These are phyloP conservation scores for Gopherus evgoodei DNA, from an alignment of 2,113 vertebrate genomes.

Conservation along the genomic window DNA sequence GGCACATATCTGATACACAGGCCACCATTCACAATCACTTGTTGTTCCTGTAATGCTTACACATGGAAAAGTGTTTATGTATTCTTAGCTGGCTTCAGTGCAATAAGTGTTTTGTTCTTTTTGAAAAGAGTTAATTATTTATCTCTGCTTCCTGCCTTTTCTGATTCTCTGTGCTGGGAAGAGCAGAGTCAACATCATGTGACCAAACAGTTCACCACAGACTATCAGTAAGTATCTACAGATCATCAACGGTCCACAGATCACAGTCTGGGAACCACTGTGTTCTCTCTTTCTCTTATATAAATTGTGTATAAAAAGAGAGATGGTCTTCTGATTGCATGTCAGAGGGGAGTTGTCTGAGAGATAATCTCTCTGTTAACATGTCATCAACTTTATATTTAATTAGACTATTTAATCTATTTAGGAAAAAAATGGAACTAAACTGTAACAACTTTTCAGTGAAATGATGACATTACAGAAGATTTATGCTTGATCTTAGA, in stretches of 20 bases:
- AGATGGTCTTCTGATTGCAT: background rate
- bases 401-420: background rate
- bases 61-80: background rate
- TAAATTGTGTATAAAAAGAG: no score
- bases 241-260: no score
- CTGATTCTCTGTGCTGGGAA: fast-evolving
- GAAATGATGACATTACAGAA: background rate
- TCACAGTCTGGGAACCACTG: fast-evolving
- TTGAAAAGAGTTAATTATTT: background rate
- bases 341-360: fast-evolving
- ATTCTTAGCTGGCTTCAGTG: fast-evolving
- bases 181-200: background rate
- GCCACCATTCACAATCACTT: fast-evolving
- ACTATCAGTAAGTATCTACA: fast-evolving
- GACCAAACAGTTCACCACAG: fast-evolving
- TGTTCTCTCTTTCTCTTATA: background rate
- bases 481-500: background rate
- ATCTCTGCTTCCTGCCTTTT: fast-evolving
- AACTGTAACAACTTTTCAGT: background rate
- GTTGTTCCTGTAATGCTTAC: background rate
- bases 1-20: background rate
- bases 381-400: background rate
- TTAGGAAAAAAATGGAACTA: background rate
- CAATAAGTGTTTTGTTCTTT: background rate
- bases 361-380: background rate